Base-by-base conservation (phyloP, 2,888 invertebrate genomes). In the Plebejus anna region DNA sequence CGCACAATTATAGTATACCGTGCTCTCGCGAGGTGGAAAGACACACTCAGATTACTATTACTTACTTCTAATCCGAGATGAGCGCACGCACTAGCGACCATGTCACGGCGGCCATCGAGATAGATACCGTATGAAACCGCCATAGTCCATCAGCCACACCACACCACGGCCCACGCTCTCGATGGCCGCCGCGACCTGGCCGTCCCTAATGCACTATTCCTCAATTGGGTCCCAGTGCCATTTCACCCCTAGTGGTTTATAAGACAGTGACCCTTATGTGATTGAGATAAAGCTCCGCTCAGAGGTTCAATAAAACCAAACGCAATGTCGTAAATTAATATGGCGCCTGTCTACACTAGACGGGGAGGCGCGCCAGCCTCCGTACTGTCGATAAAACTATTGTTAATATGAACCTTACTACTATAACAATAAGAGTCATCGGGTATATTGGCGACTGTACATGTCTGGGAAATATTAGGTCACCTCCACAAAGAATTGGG, bases 391-490 rank as follows among this genome's bases (percentile, higher is more conserved):
- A 55, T 1, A 55, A 11, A 55, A 55, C 4, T 55, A 55, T 16
- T 55, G 16, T 4, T 55, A 16, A 55, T 55, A 0, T 55, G 55
- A 55, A 55, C 55, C 55, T 16, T 55, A 55, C 4, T 55, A 4
- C 4, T 55, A 4, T 4, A 13, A 55, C 55, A 55, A 55, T 55
- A 55, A 55, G 55, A 16, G 13, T 55, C 55, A 4, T 55, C 55
- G 16, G 1, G 4, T 55, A 2, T 3, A 1, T 16, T 59, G 59
- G n/a, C 59, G 59, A n/a, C 22, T 42, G 42, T 42, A n/a, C 57
- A 22, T 36, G 66, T 66, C 66, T 66, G 66, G 66, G 16, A 66
- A 66, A 66, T 66, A 66, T 66, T 66, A 66, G 66, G 66, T 66
- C 66, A 66, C 5, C 32, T 32, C 32, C 66, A 66, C 66, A 66